Conservation (phyloP, 2,797 vertebrate genomes). For the Gymnocypris eckloni region DNA sequence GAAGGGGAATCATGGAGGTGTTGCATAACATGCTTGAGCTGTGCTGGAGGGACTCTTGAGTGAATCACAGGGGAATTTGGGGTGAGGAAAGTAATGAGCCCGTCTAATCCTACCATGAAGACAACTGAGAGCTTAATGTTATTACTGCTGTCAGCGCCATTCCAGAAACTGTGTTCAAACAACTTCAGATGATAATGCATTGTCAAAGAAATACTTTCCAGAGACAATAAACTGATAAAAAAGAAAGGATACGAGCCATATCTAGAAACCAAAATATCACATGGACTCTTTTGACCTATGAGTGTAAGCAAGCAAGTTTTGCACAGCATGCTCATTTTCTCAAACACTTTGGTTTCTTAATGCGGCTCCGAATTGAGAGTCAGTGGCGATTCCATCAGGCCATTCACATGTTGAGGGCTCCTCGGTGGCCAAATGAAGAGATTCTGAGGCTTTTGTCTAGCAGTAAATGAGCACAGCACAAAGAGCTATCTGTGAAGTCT, state of each 20-base stretch:
- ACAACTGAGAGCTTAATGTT: not conserved
- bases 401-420: conserved; percentile 76
- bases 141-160: conserved; percentile 4
- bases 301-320: not conserved
- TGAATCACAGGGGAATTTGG: conserved; percentile 30
- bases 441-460: conserved; percentile 88
- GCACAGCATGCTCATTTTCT: not conserved
- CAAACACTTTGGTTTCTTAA: not conserved
- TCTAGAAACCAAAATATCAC: not conserved
- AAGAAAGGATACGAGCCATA: not conserved
- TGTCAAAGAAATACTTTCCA: not conserved
- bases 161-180: conserved; percentile 13
- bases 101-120: not conserved
- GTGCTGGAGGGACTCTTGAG: conserved; percentile 18
- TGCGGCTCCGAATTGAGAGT: conserved; percentile 66
- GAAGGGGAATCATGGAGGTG: conserved; percentile 62
- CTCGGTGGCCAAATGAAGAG: conserved; percentile 73
- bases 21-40: conserved; percentile 51
- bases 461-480: conserved; percentile 83
- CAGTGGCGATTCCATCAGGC: conserved; percentile 68
- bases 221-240: conserved; percentile 12
- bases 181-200: not conserved
- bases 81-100: not conserved
- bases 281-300: not conserved
- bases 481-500: conserved; percentile 90